Evolutionary conservation across 1,140 invertebrate genomes (phyloP), one percentile per base, ranked within the genome.

Genomic region (Popillia japonica): DNA sequence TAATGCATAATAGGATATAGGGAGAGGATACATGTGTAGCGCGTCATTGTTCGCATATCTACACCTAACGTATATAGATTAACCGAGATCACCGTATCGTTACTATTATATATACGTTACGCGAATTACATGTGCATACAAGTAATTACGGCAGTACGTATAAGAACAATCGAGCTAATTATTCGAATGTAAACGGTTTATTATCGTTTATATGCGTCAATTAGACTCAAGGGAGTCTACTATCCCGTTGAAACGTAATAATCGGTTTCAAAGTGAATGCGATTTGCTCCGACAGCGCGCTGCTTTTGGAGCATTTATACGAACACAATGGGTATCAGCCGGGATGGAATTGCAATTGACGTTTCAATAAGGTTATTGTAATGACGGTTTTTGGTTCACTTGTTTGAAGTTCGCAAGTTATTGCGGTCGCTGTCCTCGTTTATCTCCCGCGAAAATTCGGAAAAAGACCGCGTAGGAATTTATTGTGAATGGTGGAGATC

Each of bases 1-100:
- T 68, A 68, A 68, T 68, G 2, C 14, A 79, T 80, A 80, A 78
- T 79, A 68, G 78, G 79, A 73, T 78, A 55, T 40, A 72, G 41
- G 68, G 48, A 22, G 17, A 9, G 34, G 22, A 44, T 34, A 44
- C 40, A 74, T 44, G 72, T 3, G 34, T 22, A 20, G 22, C 14
- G 27, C 17, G 41, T 17, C 10, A 74, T 44, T 42, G 72, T 74
- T 74, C 4, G 61, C 61, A 68, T 68, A 22, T 27, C 20, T 11
- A 34, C 40, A 17, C 27, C 22, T 11, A 40, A 72, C 14, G 17
- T 41, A n/a, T 20, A 42, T 11, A n/a, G 27, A 41, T 44, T 3
- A 6, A 55, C 48, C 11, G 48, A 17, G 11, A 55, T 55, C 11
- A 55, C n/a, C 14, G 17, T 55, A 55, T 0, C 17, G 6, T 6